These are phyloP conservation scores for Trinectes maculatus DNA, from an alignment of 2,113 vertebrate genomes.

Conservation along the genomic window DNA sequence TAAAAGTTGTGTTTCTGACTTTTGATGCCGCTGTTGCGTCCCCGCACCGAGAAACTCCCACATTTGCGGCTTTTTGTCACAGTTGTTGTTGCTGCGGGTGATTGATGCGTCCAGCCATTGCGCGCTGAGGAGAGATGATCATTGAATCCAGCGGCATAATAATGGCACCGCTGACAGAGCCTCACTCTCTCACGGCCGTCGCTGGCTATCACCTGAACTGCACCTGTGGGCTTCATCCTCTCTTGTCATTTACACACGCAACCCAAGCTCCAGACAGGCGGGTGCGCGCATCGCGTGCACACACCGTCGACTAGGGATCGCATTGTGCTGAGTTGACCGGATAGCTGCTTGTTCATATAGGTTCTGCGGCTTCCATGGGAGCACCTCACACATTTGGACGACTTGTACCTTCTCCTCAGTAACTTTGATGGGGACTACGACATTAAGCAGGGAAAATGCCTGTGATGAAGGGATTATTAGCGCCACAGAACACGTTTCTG, in stretches of 20 bases:
- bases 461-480: conserved; percentile 99
- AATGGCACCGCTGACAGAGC: conserved; percentile 62
- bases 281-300: conserved; percentile 63
- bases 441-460: conserved; percentile 92
- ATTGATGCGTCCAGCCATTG: conserved; percentile 42
- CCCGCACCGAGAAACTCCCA: not conserved
- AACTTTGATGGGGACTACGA: conserved; percentile 97
- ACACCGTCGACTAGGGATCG: conserved; percentile 36
- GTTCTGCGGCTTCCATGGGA: conserved; percentile 49
- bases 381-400: conserved; percentile 52
- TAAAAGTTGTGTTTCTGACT: conserved; percentile 25
- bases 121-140: conserved; percentile 53
- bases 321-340: conserved; percentile 61
- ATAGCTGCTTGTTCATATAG: conserved; percentile 41
- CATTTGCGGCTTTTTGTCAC: not conserved
- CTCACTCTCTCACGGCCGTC: conserved; percentile 37
- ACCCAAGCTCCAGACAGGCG: conserved; percentile 36
- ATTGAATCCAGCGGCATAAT: conserved; percentile 51
- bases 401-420: conserved; percentile 51
- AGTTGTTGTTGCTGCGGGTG: conserved; percentile 36
- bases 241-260: conserved; percentile 46
- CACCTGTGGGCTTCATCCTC: conserved; percentile 73
- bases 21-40: not conserved
- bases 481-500: conserved; percentile 98
- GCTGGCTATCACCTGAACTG: conserved; percentile 65